These are phyloP conservation scores for Clarias fuscus DNA, from an alignment of 2,797 vertebrate species.

Conservation along the genomic window DNA sequence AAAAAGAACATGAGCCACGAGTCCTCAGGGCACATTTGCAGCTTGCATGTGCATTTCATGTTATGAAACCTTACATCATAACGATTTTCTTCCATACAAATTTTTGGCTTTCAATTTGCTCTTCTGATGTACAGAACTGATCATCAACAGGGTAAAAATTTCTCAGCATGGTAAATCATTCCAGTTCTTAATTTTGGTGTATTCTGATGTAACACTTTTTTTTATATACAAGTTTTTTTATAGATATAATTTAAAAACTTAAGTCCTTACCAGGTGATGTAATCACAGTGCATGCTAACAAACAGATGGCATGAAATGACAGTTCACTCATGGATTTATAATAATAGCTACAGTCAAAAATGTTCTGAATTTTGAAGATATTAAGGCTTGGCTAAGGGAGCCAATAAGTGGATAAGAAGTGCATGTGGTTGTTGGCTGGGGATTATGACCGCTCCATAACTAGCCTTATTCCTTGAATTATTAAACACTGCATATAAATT, in stretches of 20 bases:
- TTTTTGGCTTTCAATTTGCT: neutral
- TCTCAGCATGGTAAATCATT: neutral
- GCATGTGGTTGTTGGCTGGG: neutral
- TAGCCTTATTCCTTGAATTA: neutral
- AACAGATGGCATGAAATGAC: too few species aligned
- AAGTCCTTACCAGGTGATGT: neutral
- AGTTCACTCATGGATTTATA: neutral
- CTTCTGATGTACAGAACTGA: neutral
- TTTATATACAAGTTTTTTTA: neutral
- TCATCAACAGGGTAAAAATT: neutral
- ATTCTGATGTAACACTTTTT: neutral
- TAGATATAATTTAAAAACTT: neutral
- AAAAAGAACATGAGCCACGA: neutral
- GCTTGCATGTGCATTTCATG: neutral
- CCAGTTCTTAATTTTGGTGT: neutral
- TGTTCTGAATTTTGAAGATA: too few species aligned
- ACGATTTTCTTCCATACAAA: neutral
- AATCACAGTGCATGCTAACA: too few species aligned
- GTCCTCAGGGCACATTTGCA: neutral
- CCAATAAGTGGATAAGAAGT: neutral
- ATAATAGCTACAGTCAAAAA: neutral
- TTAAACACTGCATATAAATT: neutral
- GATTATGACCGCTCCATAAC: neutral
- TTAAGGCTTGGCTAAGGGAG: neutral
- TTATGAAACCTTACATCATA: slow-evolving; percentile 6